phyloP scores from a whole-genome alignment of 2,888 invertebrate species.

The Apodemia duryi region DNA sequence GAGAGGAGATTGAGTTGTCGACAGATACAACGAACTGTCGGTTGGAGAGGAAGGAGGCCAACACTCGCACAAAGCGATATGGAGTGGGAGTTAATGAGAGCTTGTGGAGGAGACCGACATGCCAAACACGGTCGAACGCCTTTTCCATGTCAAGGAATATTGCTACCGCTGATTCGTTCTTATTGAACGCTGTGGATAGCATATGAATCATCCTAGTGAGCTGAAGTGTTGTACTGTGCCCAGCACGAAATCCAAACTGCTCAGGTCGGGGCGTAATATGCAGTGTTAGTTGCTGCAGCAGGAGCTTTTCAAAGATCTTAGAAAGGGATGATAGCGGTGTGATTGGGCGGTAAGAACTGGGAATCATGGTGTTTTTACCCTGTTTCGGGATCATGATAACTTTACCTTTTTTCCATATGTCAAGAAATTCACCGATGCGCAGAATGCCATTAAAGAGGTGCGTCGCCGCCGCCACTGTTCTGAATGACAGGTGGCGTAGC shows the following conservation, averaged over 20 bases:
- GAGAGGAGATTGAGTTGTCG: background rate
- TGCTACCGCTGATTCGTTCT: no score
- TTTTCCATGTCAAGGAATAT: no score
- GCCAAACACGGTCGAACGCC: no score
- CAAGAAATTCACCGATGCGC: slow-evolving; percentile 23
- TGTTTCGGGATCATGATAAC: slow-evolving; percentile 33
- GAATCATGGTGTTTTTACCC: slow-evolving; percentile 26
- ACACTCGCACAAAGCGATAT: background rate
- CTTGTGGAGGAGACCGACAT: slow-evolving; percentile 27
- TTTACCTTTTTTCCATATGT: slow-evolving; percentile 28
- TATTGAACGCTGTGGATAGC: no score
- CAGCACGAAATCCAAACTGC: background rate
- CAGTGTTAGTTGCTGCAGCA: no score
- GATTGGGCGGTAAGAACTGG: slow-evolving; percentile 32
- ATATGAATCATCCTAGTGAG: slow-evolving; percentile 20
- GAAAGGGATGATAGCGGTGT: no score
- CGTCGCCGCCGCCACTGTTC: slow-evolving; percentile 19
- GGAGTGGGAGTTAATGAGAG: background rate
- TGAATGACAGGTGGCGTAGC: slow-evolving; percentile 19
- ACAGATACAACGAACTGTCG: background rate
- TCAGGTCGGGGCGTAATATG: no score
- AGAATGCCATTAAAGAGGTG: slow-evolving; percentile 17
- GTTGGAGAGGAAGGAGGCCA: background rate
- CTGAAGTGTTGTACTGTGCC: slow-evolving; percentile 36
- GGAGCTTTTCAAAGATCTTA: no score